Evolutionary conservation across 2,113 vertebrate species (phyloP).

Genomic region (Silurus meridionalis): DNA sequence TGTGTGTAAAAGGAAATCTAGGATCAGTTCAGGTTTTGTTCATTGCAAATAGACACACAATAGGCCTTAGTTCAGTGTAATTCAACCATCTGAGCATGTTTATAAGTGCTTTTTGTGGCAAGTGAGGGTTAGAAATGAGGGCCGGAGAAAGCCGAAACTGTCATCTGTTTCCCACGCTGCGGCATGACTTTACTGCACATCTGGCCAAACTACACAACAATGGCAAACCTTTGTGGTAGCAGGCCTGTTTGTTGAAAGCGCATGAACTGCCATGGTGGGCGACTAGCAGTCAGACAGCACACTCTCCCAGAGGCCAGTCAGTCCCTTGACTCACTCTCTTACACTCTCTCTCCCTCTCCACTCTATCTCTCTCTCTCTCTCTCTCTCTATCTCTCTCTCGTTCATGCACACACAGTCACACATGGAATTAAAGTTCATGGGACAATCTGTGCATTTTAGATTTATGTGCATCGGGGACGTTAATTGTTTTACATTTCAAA

Average conservation of each 20-base stretch:
- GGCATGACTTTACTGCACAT: slow-evolving; percentile 71
- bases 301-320: slow-evolving; percentile 12
- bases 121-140: slow-evolving; percentile 52
- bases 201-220: slow-evolving; percentile 74
- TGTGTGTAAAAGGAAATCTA: neutral
- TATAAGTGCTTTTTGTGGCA: slow-evolving; percentile 58
- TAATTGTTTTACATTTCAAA: slow-evolving; percentile 42
- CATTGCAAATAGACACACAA: slow-evolving; percentile 9
- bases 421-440: slow-evolving; percentile 15
- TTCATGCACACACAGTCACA: neutral
- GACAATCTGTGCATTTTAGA: slow-evolving; percentile 24
- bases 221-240: slow-evolving; percentile 64
- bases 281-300: slow-evolving; percentile 28
- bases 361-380: neutral
- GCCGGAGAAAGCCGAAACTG: slow-evolving; percentile 64
- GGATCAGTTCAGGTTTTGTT: slow-evolving; percentile 9
- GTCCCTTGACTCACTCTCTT: slow-evolving; percentile 5
- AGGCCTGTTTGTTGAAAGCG: slow-evolving; percentile 66
- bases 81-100: slow-evolving; percentile 66
- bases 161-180: slow-evolving; percentile 71
- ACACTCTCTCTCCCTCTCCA: neutral
- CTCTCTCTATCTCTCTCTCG: slow-evolving; percentile 3
- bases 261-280: slow-evolving; percentile 49
- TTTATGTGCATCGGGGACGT: slow-evolving; percentile 33
- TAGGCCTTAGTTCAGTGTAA: slow-evolving; percentile 65